A percentile compares a stretch with the other conserved stretches of the same genome.
These are phyloP conservation scores for Steinernema hermaphroditum DNA, from an alignment of 2,888 invertebrate genomes.

Conservation along the genomic window DNA sequence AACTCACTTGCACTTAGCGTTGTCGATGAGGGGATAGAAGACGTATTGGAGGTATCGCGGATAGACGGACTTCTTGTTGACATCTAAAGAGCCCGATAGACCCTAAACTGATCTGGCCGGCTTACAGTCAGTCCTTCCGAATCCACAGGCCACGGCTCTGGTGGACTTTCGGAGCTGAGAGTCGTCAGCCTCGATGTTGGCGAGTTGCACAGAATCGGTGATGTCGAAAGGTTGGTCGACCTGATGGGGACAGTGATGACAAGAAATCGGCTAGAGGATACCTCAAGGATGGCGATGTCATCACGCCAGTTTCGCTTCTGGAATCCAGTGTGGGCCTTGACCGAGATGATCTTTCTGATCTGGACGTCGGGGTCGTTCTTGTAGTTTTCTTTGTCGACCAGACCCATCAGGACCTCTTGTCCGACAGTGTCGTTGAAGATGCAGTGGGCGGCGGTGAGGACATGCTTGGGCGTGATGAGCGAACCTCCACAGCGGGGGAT, in stretches of 20 bases:
- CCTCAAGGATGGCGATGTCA: neutral
- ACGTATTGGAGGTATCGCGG: neutral
- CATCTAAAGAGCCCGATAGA: neutral
- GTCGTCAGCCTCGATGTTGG: neutral
- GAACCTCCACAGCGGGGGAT: neutral
- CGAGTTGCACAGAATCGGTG: neutral
- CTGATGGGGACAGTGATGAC: too few species aligned
- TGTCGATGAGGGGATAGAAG: neutral
- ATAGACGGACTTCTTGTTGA: neutral
- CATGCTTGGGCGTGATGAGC: neutral
- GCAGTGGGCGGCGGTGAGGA: slow-evolving; percentile 4
- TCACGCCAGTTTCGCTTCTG: neutral
- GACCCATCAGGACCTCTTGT: neutral
- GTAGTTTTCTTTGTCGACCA: neutral
- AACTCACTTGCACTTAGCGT: neutral
- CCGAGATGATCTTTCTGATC: neutral
- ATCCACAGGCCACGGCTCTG: neutral
- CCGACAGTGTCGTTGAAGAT: neutral
- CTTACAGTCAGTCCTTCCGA: neutral
- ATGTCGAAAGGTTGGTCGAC: neutral
- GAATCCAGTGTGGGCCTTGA: neutral
- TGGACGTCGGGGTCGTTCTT: neutral
- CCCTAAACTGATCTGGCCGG: neutral
- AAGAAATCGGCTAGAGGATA: too few species aligned
- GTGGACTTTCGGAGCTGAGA: neutral